These are phyloP conservation scores for Chaetodon trifascialis DNA, from an alignment of 2,113 vertebrate genomes.

Conservation along the genomic window DNA sequence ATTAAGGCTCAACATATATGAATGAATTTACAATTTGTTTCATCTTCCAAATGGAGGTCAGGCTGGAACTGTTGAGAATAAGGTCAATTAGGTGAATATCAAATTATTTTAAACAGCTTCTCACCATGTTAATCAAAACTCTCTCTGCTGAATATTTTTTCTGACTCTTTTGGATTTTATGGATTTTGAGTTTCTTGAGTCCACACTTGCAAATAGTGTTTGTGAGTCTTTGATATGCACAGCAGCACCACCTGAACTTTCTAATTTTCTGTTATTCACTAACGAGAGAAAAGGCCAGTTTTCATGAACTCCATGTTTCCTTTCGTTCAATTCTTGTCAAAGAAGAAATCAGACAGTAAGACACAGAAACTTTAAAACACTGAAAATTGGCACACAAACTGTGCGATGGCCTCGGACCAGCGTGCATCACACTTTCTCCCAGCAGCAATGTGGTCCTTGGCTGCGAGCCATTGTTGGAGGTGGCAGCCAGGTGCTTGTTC, in stretches of 20 bases:
- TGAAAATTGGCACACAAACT: not conserved
- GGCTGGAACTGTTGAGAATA: not conserved
- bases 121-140: conserved; percentile 15
- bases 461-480: too few relatives aligned
- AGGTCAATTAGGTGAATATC: not conserved
- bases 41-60: conserved; percentile 2
- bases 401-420: too few relatives aligned
- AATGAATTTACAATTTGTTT: not conserved
- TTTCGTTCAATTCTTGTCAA: not conserved
- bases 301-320: not conserved
- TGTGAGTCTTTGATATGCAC: not conserved
- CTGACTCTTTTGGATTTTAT: not conserved
- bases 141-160: conserved; percentile 1
- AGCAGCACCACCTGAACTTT: not conserved
- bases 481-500: too few relatives aligned
- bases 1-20: not conserved
- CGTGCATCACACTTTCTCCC: too few relatives aligned
- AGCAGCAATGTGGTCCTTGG: too few relatives aligned
- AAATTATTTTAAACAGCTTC: not conserved
- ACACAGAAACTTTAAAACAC: not conserved
- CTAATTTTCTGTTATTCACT: not conserved
- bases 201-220: not conserved
- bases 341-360: not conserved
- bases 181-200: not conserved
- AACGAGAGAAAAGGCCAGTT: not conserved